These are phyloP conservation scores for Novumbra hubbsi DNA, from an alignment of 2,797 vertebrate species.

Conservation along the genomic window DNA sequence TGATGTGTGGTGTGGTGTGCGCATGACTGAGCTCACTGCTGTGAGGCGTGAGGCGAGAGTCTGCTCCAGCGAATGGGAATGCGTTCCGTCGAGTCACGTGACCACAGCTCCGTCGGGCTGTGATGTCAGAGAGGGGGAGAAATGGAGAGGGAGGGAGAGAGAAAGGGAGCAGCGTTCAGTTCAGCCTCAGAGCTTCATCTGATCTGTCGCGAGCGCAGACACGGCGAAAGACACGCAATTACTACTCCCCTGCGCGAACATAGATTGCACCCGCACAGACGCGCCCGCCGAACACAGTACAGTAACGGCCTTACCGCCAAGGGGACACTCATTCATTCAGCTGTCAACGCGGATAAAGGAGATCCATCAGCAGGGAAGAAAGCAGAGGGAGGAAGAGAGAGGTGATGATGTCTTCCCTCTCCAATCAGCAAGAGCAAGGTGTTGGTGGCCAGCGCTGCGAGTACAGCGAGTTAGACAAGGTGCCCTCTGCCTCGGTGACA, in stretches of 20 bases:
- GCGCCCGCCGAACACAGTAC: neutral
- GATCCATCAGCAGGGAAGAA: neutral
- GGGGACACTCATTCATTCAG: neutral
- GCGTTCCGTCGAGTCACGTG: conserved; percentile 65
- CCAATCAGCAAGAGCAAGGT: conserved; percentile 66
- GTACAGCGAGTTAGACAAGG: conserved; percentile 66
- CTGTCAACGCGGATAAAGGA: neutral
- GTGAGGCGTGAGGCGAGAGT: conserved; percentile 47
- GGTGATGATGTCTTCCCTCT: conserved; percentile 79
- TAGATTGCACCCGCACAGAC: conserved; percentile 2
- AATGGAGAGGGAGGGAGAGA: conserved; percentile 25
- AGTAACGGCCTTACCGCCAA: neutral
- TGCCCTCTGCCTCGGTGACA: conserved; percentile 36
- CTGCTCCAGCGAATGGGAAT: conserved; percentile 66
- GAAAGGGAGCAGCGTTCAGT: conserved; percentile 15
- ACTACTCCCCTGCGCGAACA: neutral
- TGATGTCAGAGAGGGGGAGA: conserved; percentile 68
- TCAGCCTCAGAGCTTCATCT: conserved; percentile 15
- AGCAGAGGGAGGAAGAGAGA: conserved; percentile 19
- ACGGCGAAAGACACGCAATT: conserved; percentile 15
- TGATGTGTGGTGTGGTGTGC: conserved; percentile 30
- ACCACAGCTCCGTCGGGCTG: conserved; percentile 42
- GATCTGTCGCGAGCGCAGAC: conserved; percentile 13
- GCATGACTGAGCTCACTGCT: conserved; percentile 53
- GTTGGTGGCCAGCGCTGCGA: conserved; percentile 42